phyloP scores from a whole-genome alignment of 2,888 invertebrate genomes.

The Leucophora obtusa region DNA sequence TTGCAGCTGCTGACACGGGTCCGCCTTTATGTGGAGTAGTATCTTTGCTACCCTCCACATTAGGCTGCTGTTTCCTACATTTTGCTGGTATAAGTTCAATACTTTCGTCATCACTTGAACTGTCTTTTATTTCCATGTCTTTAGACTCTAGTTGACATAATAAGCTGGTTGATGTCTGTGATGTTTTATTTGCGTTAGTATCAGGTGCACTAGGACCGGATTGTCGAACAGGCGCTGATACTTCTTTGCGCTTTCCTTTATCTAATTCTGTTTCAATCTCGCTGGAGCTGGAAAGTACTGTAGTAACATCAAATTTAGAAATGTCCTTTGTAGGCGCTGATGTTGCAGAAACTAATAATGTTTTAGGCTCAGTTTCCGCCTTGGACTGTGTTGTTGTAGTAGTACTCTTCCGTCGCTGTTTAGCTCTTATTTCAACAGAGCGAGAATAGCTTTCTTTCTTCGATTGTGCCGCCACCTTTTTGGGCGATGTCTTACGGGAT shows the following conservation, averaged over 20 bases:
- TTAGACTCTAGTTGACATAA: conserved; percentile 82
- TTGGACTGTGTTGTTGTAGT: conserved; percentile 48
- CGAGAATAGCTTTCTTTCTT: conserved; percentile 74
- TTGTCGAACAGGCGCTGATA: conserved; percentile 68
- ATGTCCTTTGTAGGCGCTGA: conserved; percentile 65
- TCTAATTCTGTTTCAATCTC: conserved; percentile 66
- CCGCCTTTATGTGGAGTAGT: conserved; percentile 13
- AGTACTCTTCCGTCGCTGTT: conserved; percentile 70
- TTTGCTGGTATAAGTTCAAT: conserved; percentile 86
- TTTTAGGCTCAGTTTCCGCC: conserved; percentile 41
- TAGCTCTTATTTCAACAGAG: conserved; percentile 73
- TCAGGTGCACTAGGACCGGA: conserved; percentile 40
- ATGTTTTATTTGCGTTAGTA: conserved; percentile 45
- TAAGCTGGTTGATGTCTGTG: conserved; percentile 60
- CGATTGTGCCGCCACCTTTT: conserved; percentile 61
- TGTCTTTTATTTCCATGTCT: conserved; percentile 83
- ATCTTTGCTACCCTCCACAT: conserved; percentile 30
- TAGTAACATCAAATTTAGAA: conserved; percentile 60
- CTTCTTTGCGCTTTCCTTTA: conserved; percentile 64
- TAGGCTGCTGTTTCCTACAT: conserved; percentile 43
- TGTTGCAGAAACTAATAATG: conserved; percentile 58
- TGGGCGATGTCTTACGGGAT: conserved; percentile 67
- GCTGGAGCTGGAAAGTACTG: conserved; percentile 68
- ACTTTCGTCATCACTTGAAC: conserved; percentile 91
- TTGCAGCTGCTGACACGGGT: conserved; percentile 8